These are phyloP conservation scores for Nemapogon koenigi DNA, from an alignment of 2,888 invertebrate genomes.

Conservation along the genomic window DNA sequence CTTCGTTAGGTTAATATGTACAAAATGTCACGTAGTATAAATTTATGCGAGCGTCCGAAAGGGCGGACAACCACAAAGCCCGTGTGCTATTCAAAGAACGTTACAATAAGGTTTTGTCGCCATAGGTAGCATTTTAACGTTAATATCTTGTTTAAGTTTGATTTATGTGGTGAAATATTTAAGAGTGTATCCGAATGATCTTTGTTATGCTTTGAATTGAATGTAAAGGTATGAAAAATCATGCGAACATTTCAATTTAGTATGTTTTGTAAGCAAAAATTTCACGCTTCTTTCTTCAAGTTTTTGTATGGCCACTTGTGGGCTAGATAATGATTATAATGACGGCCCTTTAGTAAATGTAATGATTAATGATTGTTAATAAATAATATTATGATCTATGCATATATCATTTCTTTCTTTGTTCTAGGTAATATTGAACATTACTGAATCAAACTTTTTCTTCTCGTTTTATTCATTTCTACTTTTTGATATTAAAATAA, in stretches of 20 bases:
- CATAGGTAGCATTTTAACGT: slow-evolving; percentile 20
- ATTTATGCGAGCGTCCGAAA: slow-evolving; percentile 22
- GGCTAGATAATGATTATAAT: slow-evolving; percentile 25
- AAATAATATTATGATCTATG: no score
- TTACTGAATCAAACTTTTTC: no score
- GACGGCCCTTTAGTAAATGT: neutral
- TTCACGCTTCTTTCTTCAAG: slow-evolving; percentile 37
- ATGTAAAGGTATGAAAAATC: slow-evolving; percentile 24
- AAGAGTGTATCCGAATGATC: slow-evolving; percentile 12
- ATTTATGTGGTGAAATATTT: slow-evolving; percentile 41
- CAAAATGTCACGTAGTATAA: slow-evolving; percentile 24
- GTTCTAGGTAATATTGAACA: no score
- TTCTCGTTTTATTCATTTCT: no score
- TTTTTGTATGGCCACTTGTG: slow-evolving; percentile 47
- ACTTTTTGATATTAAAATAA: no score
- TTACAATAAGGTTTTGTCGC: slow-evolving; percentile 50
- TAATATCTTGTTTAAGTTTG: slow-evolving; percentile 49
- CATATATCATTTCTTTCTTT: no score
- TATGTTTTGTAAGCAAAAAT: slow-evolving; percentile 29
- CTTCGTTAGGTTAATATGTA: slow-evolving; percentile 17
- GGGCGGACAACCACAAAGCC: slow-evolving; percentile 35
- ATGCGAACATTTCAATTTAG: slow-evolving; percentile 35
- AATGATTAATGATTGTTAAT: slow-evolving; percentile 6
- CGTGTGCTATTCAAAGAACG: slow-evolving; percentile 29
- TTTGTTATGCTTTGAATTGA: neutral